These are phyloP conservation scores for Drosophila neocordata DNA, from an alignment of 1,140 invertebrate species.

Conservation along the genomic window DNA sequence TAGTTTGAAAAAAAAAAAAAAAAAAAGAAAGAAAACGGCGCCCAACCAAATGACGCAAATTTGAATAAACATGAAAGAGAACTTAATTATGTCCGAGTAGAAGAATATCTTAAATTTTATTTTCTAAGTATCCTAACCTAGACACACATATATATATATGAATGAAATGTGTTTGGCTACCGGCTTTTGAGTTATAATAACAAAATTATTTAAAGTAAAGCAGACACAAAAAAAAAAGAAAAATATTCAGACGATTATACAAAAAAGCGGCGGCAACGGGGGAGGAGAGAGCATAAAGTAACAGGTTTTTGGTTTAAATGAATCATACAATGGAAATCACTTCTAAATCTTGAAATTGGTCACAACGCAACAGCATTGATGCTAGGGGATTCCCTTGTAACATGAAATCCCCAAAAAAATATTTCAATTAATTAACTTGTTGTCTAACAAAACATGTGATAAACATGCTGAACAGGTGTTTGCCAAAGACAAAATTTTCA, in stretches of 20 bases:
- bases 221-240: slow-evolving; percentile 10
- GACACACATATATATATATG: slow-evolving; percentile 21
- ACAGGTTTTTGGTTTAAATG: slow-evolving; percentile 1
- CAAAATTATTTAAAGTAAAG: not conserved
- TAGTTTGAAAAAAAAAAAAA: too few relatives aligned
- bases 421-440: slow-evolving; percentile 18
- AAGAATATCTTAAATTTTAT: not conserved
- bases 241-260: not conserved
- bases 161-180: not conserved
- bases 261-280: too few relatives aligned
- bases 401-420: not conserved
- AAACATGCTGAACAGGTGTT: slow-evolving; percentile 10
- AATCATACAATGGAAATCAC: not conserved
- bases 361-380: not conserved
- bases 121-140: not conserved
- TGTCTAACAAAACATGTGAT: not conserved
- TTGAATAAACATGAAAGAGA: slow-evolving; percentile 12
- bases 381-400: slow-evolving; percentile 10
- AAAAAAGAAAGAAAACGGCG: too few relatives aligned
- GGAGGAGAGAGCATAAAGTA: not conserved
- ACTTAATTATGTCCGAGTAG: slow-evolving; percentile 9
- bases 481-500: not conserved
- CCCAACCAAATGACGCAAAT: slow-evolving; percentile 34
- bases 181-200: not conserved
- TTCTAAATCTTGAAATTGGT: not conserved